Evolutionary conservation across 2,113 vertebrate species (phyloP).

Genomic region (Notiomystis cincta): DNA sequence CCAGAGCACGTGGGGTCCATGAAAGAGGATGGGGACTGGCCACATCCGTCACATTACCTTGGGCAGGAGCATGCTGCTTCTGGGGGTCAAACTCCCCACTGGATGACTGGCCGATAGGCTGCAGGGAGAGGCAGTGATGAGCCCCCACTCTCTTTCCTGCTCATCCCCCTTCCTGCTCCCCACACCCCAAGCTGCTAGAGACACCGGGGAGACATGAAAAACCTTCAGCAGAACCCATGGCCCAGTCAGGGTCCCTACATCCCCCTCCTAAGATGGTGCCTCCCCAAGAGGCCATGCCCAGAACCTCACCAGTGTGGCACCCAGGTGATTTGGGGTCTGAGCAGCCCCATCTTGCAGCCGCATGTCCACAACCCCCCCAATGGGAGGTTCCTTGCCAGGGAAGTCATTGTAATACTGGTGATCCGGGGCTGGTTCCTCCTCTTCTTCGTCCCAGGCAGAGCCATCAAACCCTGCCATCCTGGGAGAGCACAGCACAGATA

Average conservation of each 20-base stretch:
- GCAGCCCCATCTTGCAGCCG: conserved; percentile 74
- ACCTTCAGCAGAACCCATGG: neutral
- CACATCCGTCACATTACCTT: neutral
- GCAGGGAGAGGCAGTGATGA: neutral
- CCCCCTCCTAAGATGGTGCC: neutral
- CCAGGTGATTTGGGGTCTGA: conserved; percentile 73
- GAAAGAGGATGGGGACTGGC: fast-evolving
- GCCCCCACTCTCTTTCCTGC: neutral
- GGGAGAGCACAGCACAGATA: neutral
- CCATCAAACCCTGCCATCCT: conserved; percentile 97
- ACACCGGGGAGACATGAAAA: fast-evolving
- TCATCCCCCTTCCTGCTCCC: neutral
- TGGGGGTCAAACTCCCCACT: conserved; percentile 48
- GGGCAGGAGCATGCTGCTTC: conserved; percentile 59
- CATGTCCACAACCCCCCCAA: conserved; percentile 93
- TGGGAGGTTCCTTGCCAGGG: conserved; percentile 93
- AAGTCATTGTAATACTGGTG: conserved; percentile 98
- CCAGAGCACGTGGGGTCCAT: fast-evolving
- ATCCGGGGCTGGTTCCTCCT: conserved; percentile 77
- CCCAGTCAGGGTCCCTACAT: fast-evolving
- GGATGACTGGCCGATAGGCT: conserved; percentile 71
- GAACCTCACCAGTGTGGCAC: conserved; percentile 87
- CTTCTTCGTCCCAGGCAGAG: conserved; percentile 95
- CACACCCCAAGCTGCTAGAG: neutral
- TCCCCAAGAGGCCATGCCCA: fast-evolving